phyloP scores from a whole-genome alignment of 2,888 invertebrate genomes.

The Diplolepis rosae region DNA sequence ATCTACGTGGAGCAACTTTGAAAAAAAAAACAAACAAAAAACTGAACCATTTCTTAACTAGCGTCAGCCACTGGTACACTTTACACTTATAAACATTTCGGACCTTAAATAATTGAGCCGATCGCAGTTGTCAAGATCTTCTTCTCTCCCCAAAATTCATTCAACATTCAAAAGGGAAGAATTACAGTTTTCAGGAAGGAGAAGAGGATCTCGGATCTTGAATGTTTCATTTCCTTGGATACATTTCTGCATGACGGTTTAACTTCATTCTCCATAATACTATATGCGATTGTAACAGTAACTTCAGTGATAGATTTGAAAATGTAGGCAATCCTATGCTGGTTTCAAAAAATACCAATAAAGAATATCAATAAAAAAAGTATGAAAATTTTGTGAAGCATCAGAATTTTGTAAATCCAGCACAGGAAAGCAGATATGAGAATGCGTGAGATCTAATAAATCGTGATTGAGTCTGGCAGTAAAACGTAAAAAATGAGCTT shows the following conservation, averaged over 20 bases:
- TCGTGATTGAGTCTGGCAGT: background rate
- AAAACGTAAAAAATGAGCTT: background rate
- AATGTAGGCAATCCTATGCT: too few species aligned
- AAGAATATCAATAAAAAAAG: too few species aligned
- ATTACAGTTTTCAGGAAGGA: background rate
- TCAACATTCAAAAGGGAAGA: background rate
- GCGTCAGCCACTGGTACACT: conserved; percentile 59
- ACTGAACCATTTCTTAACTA: conserved; percentile 49
- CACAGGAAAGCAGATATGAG: background rate
- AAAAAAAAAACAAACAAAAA: conserved; percentile 32
- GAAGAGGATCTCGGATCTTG: conserved; percentile 2
- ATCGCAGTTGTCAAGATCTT: conserved; percentile 57
- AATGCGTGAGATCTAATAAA: conserved; percentile 1
- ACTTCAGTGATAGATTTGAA: background rate
- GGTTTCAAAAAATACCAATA: too few species aligned
- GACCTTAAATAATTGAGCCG: conserved; percentile 67
- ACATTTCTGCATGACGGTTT: conserved; percentile 5
- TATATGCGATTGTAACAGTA: background rate
- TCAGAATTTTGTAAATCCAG: background rate
- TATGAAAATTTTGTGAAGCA: background rate
- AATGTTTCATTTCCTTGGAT: conserved; percentile 30
- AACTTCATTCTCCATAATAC: conserved; percentile 14
- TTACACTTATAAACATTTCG: conserved; percentile 42
- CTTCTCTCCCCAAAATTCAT: conserved; percentile 43
- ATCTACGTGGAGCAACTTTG: conserved; percentile 43